A percentile compares a stretch with the other conserved stretches of the same genome.
Evolutionary conservation across 2,797 vertebrate species (phyloP).

Genomic region (Neomorphus geoffroyi): DNA sequence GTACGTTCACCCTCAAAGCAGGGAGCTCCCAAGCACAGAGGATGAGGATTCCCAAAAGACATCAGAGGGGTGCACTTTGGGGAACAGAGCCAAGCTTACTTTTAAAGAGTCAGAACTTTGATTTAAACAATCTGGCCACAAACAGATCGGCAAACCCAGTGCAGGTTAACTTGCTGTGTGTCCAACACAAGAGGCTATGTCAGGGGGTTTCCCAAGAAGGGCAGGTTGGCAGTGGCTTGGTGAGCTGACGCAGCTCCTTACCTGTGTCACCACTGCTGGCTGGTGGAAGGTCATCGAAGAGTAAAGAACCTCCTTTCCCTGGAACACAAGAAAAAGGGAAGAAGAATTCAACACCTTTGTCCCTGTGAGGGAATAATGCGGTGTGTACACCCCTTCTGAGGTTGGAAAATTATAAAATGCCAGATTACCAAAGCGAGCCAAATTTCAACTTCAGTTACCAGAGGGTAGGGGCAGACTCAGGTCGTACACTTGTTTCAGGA

Average conservation of each 20-base stretch:
- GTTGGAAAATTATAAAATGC: not conserved
- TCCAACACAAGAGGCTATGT: not conserved
- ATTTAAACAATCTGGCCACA: not conserved
- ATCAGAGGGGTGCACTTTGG: not conserved
- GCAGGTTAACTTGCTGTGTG: accelerated
- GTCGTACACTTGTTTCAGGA: not conserved
- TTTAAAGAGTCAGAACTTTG: not conserved
- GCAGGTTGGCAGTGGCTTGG: not conserved
- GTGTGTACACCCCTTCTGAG: not conserved
- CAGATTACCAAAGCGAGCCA: not conserved
- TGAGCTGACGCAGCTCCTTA: conserved; percentile 33
- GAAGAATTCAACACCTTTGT: not conserved
- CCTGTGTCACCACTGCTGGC: conserved; percentile 73
- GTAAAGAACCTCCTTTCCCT: conserved; percentile 72
- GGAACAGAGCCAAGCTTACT: not conserved
- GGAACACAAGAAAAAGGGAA: conserved; percentile 27
- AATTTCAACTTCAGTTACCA: not conserved
- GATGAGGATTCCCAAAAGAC: accelerated
- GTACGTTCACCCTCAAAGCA: not conserved
- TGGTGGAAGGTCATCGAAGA: conserved; percentile 77
- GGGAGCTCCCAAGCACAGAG: not conserved
- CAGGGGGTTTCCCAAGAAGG: not conserved
- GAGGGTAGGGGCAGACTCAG: not conserved
- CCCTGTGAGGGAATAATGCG: not conserved
- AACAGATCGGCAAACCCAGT: accelerated